These are phyloP conservation scores for Epinephelus lanceolatus DNA, from an alignment of 2,113 vertebrate species.

Conservation along the genomic window DNA sequence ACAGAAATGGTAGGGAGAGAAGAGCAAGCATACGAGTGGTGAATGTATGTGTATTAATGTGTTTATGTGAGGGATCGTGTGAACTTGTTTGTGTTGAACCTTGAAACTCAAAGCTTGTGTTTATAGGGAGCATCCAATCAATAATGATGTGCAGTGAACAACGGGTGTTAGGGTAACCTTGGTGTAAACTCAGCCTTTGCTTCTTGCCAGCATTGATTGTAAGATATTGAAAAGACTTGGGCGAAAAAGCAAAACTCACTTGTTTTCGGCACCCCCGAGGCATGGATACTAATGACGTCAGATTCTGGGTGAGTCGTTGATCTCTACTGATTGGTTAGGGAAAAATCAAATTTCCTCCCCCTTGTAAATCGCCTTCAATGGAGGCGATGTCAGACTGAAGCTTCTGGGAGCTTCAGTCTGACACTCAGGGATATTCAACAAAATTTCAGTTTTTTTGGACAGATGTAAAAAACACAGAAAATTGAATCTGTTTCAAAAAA, in stretches of 20 bases:
- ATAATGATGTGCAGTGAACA: slow-evolving; percentile 53
- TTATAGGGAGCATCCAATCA: slow-evolving; percentile 55
- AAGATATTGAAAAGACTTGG: slow-evolving; percentile 15
- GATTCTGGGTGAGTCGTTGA: no score
- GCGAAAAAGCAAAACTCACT: not conserved
- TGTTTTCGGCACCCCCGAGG: no score
- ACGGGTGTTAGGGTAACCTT: slow-evolving; percentile 13
- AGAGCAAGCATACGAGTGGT: not conserved
- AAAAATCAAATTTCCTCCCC: no score
- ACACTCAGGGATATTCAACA: no score
- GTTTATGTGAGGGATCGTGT: not conserved
- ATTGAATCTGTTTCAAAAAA: no score
- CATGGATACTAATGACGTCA: no score
- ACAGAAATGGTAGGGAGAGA: slow-evolving; percentile 7
- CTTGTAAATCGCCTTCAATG: no score
- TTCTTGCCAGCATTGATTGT: slow-evolving; percentile 18
- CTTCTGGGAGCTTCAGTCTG: no score
- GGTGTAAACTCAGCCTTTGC: slow-evolving; percentile 40
- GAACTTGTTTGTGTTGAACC: slow-evolving; percentile 39
- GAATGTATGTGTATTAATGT: slow-evolving; percentile 15
- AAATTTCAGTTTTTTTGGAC: no score
- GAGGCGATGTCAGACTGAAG: no score
- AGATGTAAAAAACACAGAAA: no score
- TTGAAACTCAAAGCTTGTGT: slow-evolving; percentile 54
- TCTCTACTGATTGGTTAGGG: no score